Conservation (phyloP, 1,140 invertebrate species). For the Drosophila santomea region DNA sequence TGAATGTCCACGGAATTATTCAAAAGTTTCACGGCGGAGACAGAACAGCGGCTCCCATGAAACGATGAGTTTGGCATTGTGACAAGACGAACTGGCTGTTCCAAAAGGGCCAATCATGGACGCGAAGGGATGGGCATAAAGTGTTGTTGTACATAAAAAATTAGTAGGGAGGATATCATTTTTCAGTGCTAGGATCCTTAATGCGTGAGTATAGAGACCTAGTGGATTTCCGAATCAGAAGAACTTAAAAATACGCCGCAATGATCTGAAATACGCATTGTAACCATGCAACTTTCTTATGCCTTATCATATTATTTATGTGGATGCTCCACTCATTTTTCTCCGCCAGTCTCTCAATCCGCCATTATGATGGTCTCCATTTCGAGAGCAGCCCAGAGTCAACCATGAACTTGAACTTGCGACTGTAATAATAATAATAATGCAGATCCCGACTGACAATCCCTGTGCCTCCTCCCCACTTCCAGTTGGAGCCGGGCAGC, state of each 20-base stretch:
- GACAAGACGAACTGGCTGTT: constrained; percentile 38
- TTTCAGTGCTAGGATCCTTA: neutral
- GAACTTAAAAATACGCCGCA: neutral
- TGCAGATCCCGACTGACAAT: constrained; percentile 43
- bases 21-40: constrained; percentile 42
- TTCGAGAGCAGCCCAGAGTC: constrained; percentile 37
- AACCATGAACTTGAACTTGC: constrained; percentile 77
- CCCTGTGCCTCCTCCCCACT: constrained; percentile 30
- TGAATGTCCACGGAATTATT: constrained; percentile 50
- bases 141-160: constrained; percentile 7
- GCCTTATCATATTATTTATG: no score
- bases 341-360: constrained; percentile 18
- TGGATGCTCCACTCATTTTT: neutral
- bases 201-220: neutral
- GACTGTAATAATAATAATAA: constrained; percentile 63
- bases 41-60: neutral
- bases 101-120: constrained; percentile 5
- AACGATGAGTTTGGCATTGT: constrained; percentile 45
- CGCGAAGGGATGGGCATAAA: constrained; percentile 3
- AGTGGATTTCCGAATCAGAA: neutral
- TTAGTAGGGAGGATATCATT: neutral
- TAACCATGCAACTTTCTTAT: neutral
- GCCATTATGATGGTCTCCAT: constrained; percentile 52
- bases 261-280: neutral
- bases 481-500: constrained; percentile 20